Base-by-base conservation (phyloP, 2,113 vertebrate genomes). In the Epinephelus cyanopodus region DNA sequence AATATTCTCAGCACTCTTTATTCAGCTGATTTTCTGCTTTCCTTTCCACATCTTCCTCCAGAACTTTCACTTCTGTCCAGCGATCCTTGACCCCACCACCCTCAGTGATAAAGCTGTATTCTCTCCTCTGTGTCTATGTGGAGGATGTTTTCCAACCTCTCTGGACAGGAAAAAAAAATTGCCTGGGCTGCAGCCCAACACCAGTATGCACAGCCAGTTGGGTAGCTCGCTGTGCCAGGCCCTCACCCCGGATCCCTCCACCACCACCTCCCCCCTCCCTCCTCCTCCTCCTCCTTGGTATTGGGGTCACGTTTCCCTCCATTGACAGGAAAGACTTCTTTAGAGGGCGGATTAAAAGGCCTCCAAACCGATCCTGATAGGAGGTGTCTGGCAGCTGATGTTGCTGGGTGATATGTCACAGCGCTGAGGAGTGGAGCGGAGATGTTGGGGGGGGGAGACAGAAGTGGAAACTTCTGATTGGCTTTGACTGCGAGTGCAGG, bases 311-410 rank as follows among this genome's bases (percentile, higher is more conserved):
- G 88, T 92, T 86, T 88, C 61, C 75, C 66, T 90, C 74, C 78
- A 88, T 89, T 94, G 93, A 94, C 92, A 92, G 89, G 84, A 88
- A 94, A 87, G 89, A 77, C 70, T 93, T 92, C 87, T 91, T 91
- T 86, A 90, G 84, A 89, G 83, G 71, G 79, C 53, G 63, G 92
- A 92, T 92, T 91, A 91, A 94, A 94, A 94, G 84, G 79, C 81
- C 87, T 85, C 70, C 82, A 90, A 92, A 90, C 74, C 45, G 83
- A 89, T 87, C 63, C 79, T 92, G 90, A 91, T 92, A 87, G 93
- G 90, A 78, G 89, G 89, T 90, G 91, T 93, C 92, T 90, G 88
- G 88, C 87, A 74, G 85, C 83, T 84, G 89, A 92, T 89, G 89
- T 78, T 83, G 79, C 88, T 77, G 79, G 71, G 81, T 62, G 85